phyloP scores from a whole-genome alignment of 1,140 invertebrate species.

The Magallana ariakensis region DNA sequence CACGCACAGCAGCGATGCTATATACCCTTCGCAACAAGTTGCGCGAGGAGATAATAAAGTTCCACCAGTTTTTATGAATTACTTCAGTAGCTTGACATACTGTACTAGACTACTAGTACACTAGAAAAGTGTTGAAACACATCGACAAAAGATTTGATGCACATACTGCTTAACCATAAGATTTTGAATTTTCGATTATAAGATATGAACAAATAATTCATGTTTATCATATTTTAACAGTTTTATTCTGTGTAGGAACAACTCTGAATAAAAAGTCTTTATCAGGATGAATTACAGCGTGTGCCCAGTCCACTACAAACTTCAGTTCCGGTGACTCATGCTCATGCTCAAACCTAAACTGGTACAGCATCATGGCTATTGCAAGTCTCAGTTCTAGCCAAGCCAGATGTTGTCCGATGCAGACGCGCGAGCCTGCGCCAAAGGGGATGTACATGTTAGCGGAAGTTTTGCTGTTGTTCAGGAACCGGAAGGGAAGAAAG shows the following conservation, averaged over 20 bases:
- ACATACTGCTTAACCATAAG: too few species aligned
- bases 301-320: slow-evolving; percentile 67
- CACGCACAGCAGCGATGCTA: too few species aligned
- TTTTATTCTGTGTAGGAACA: neutral
- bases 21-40: too few species aligned
- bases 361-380: slow-evolving; percentile 60
- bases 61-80: too few species aligned
- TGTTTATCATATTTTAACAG: too few species aligned
- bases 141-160: too few species aligned
- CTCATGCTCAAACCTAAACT: slow-evolving; percentile 57
- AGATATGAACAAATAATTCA: too few species aligned
- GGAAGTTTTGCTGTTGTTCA: slow-evolving; percentile 9
- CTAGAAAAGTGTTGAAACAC: too few species aligned
- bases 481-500: slow-evolving; percentile 64
- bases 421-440: slow-evolving; percentile 66
- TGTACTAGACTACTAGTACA: too few species aligned
- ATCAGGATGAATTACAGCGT: slow-evolving; percentile 68
- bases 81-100: too few species aligned
- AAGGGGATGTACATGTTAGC: slow-evolving; percentile 65
- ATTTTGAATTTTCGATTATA: too few species aligned
- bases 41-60: too few species aligned
- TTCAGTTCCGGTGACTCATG: slow-evolving; percentile 58
- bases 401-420: slow-evolving; percentile 69
- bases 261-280: slow-evolving; percentile 63
- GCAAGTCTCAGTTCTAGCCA: slow-evolving; percentile 64